Base-by-base conservation (phyloP, 2,888 invertebrate genomes). In the Arge pagana region DNA sequence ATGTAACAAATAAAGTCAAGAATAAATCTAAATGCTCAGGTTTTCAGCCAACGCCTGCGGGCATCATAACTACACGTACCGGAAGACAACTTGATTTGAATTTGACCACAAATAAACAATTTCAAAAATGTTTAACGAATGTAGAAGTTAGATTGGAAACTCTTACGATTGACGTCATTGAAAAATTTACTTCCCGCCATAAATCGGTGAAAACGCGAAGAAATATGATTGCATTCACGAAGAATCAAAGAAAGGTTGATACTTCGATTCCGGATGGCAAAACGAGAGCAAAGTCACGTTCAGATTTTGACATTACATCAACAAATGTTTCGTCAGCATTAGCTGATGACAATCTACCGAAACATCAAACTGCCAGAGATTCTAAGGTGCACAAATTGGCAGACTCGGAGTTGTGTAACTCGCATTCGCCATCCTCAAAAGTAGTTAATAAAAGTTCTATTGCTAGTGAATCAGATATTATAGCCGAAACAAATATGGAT, bases 61-160 rank as follows among this genome's bases (percentile, higher is more conserved):
- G 45, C 23, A 45, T 45, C 11, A 33, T 45, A 45, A 45, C 23
- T 15, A 45, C 45, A 15, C 45, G 45, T 6, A 45, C 33, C 33
- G 33, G 45, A 4, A 45, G 45, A 23, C 45, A 45, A 33, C 45
- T 45, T 15, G 23, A 33, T 23, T 23, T 45, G 10, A 23, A 23
- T n/a, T 10, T 23, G 33, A 33, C 45, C 7, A 18, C 18, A 8
- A 15, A 11, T 19, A 30, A 42, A 16, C 31, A 45, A 23, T 45
- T 23, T 23, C 23, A 23, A 8, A 21, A 45, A 16, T 21, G 35
- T 4, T 45, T 24, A 10, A 21, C 15, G 10, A 35, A 33, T 8
- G 15, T 16, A 7, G 15, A 45, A 45, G 24, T 23, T 5, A 5
- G 16, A 16, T 7, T 35, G 10, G 33, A 10, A 19, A 13, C 37